Conservation (phyloP, 2,797 vertebrate species). For the Nyctalus aviator region DNA sequence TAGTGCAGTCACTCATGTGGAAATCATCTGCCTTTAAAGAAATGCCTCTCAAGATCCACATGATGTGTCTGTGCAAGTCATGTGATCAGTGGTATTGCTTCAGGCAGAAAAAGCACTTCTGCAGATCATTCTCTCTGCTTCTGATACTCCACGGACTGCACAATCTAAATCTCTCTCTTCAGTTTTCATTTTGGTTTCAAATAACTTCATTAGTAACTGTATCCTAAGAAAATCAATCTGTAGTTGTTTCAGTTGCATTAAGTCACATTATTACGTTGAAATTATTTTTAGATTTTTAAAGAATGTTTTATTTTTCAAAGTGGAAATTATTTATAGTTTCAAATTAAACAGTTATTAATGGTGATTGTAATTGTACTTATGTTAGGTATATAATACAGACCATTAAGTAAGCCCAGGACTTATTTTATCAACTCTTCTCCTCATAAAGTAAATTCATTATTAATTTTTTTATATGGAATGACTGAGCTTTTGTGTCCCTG, state of each 20-base stretch:
- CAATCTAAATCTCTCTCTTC: conserved; percentile 25
- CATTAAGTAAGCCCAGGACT: not conserved
- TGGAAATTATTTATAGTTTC: not conserved
- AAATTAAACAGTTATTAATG: conserved; percentile 31
- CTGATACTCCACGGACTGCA: not conserved
- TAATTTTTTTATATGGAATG: conserved; percentile 17
- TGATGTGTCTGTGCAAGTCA: conserved; percentile 30
- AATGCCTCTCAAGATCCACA: not conserved
- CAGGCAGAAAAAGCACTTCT: not conserved
- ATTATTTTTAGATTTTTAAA: conserved; percentile 54
- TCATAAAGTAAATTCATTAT: conserved; percentile 13
- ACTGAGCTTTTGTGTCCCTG: not conserved
- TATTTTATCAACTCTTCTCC: conserved; percentile 22
- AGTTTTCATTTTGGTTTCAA: conserved; percentile 40
- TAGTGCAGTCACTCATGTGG: not conserved
- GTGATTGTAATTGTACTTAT: not conserved
- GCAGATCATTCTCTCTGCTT: not conserved
- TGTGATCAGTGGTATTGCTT: not conserved
- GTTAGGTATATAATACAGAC: not conserved
- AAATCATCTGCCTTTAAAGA: conserved; percentile 39
- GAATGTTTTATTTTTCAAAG: conserved; percentile 54
- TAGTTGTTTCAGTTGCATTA: not conserved
- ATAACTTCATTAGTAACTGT: conserved; percentile 56
- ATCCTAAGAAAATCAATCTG: not conserved
- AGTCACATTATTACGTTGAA: not conserved